Evolutionary conservation across 2,113 vertebrate genomes (phyloP).

Genomic region (Madoqua kirkii): DNA sequence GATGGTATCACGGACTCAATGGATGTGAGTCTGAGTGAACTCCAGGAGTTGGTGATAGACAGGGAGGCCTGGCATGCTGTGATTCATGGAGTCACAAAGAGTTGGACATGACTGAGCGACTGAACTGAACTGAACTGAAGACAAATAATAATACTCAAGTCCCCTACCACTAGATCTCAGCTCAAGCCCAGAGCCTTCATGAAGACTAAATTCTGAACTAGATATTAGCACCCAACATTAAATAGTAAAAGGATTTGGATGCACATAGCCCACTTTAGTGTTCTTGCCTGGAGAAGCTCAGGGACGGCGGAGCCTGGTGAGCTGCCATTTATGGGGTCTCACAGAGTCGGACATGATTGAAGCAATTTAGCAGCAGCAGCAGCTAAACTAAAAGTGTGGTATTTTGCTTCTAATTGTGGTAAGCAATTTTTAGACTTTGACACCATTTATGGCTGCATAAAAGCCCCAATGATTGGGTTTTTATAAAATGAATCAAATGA

Average conservation of each 20-base stretch:
- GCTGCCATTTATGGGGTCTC: no score
- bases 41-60: no score
- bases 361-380: no score
- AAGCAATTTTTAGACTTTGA: not conserved
- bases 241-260: no score
- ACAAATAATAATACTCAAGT: not conserved
- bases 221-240: not conserved
- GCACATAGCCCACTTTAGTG: no score
- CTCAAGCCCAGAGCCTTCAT: not conserved
- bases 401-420: not conserved
- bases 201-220: not conserved
- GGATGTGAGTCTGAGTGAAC: no score
- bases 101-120: accelerated
- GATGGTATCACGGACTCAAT: no score
- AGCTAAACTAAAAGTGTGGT: not conserved
- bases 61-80: no score
- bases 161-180: not conserved
- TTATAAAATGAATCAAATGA: not conserved
- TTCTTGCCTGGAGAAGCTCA: no score
- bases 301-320: no score
- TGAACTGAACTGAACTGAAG: not conserved
- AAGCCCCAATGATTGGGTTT: not conserved
- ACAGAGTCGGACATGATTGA: no score
- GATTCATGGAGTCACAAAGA: no score
- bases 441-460: not conserved